Evolutionary conservation across 1,140 invertebrate genomes (phyloP).

Genomic region (Battus philenor): DNA sequence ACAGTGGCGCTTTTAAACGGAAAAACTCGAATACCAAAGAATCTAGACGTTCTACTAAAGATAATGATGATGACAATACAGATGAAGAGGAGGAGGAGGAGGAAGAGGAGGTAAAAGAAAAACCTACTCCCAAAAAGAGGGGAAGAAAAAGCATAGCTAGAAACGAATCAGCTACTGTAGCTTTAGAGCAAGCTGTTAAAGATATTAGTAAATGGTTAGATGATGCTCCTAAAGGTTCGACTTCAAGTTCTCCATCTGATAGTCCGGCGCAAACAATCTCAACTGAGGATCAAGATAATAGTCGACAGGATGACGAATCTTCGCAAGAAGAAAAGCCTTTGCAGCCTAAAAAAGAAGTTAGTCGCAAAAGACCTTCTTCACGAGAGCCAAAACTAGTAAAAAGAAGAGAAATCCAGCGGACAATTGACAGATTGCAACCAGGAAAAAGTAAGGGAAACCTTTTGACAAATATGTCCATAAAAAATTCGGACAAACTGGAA

Average conservation of each 20-base stretch:
- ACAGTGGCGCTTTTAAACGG: constrained; percentile 33
- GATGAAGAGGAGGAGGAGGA: constrained; percentile 43
- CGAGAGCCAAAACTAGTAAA: constrained; percentile 70
- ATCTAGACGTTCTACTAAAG: constrained; percentile 36
- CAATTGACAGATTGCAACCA: constrained; percentile 88
- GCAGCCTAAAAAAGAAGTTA: constrained; percentile 51
- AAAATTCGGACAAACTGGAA: constrained; percentile 64
- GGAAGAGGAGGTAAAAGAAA: constrained; percentile 48
- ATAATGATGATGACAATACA: constrained; percentile 29
- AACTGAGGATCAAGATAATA: constrained; percentile 64
- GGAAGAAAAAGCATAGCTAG: constrained; percentile 60
- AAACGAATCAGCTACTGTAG: constrained; percentile 82
- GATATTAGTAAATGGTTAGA: constrained; percentile 93
- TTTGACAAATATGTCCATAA: constrained; percentile 76
- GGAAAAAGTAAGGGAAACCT: constrained; percentile 91
- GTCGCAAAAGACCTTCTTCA: constrained; percentile 61
- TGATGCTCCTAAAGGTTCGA: constrained; percentile 84
- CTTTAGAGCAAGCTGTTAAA: constrained; percentile 89
- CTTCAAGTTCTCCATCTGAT: constrained; percentile 82
- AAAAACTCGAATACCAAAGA: constrained; percentile 27
- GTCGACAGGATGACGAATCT: constrained; percentile 55
- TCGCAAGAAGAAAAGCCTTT: constrained; percentile 49
- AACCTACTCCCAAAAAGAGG: constrained; percentile 41
- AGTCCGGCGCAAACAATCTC: constrained; percentile 55
- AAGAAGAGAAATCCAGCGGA: constrained; percentile 85